phyloP scores from a whole-genome alignment of 2,113 vertebrate genomes.

The Sula dactylatra region DNA sequence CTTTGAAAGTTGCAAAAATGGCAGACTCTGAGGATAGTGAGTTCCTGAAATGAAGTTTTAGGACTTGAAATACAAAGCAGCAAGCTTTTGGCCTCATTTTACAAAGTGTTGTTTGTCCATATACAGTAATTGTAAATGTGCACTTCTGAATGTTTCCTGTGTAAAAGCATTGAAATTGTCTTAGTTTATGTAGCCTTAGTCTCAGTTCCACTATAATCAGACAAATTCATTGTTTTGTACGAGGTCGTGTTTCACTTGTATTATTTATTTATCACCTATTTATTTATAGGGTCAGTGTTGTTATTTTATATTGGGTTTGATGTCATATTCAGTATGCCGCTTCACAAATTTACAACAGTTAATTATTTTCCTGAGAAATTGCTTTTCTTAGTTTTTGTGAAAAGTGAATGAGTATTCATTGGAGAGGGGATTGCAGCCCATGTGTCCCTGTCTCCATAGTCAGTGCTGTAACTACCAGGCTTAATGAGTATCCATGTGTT shows the following conservation, averaged over 20 bases:
- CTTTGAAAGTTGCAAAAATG: neutral
- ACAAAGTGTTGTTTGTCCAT: neutral
- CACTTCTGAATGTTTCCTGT: neutral
- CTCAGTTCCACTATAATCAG: neutral
- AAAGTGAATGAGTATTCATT: accelerated
- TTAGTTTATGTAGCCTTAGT: neutral
- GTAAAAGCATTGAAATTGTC: neutral
- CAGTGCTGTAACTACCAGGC: neutral
- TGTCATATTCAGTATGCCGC: neutral
- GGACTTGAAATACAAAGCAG: neutral
- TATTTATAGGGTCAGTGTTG: neutral
- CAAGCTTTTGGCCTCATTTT: neutral
- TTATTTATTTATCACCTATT: neutral
- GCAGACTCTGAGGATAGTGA: neutral
- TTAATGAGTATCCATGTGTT: neutral
- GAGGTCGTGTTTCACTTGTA: neutral
- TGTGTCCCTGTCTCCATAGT: neutral
- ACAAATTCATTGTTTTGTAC: neutral
- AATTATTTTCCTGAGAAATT: neutral
- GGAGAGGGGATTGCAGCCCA: accelerated
- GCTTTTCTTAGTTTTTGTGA: neutral
- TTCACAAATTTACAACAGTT: neutral
- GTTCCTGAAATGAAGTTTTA: neutral
- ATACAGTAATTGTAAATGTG: neutral
- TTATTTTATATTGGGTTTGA: neutral